Base-by-base conservation (phyloP, 2,888 invertebrate species). In the Calliopum simillimum region DNA sequence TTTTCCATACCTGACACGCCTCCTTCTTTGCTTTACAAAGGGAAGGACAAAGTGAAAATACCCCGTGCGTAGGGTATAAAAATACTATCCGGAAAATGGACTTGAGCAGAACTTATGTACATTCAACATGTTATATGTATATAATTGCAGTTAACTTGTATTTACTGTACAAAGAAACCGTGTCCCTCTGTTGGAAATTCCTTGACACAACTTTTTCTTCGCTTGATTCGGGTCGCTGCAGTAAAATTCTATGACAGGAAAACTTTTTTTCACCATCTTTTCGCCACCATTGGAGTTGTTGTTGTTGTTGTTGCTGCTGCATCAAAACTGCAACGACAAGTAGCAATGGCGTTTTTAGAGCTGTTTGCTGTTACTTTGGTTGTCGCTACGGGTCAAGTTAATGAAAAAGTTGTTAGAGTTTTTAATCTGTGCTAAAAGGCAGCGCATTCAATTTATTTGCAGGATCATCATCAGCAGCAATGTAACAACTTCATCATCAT, bases 391-490 rank as follows among this genome's bases (percentile, higher is more conserved):
- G 44, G 65, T 53, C 65, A 66, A 66, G 55, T 67, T 58, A 58
- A 67, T 67, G 49, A 56, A 67, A 56, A 67, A 67, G 23, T 67
- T 58, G 66, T 56, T 33, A 56, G 46, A 71, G 76, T 73, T 72
- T 71, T 78, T 76, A 80, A 77, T 77, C 76, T 75, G 70, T 66
- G 75, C 74, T 74, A 78, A 77, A 78, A 78, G 78, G 76, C 80
- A 75, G 75, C 76, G 66, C 74, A 76, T 77, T 80, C 77, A 80
- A 78, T 78, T 80, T 76, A 76, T 79, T 80, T 73, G 65, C 70
- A 76, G 74, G 19, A 68, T 33, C 55, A 58, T 33, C 43, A 62
- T 4, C 68, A 51, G 47, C 59, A 43, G 21, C 67, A n/a, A 55
- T 21, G 23, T 19, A 14, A 23, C 8, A 53, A 53, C 23, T 21